Base-by-base conservation (phyloP, 2,888 invertebrate species). In the Erebia aethiops region DNA sequence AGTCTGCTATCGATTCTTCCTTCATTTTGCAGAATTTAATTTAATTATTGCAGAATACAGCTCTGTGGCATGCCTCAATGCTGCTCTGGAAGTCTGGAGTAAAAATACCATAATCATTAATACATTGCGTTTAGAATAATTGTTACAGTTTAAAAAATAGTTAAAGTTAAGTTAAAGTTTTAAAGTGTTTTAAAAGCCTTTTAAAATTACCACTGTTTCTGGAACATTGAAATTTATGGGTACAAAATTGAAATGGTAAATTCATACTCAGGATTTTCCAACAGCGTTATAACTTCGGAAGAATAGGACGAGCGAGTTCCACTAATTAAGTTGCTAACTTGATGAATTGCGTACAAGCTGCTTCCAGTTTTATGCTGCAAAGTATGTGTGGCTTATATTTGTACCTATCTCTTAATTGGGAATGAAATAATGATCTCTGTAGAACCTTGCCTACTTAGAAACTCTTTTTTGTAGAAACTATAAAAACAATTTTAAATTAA, bases 301-400 rank as follows among this genome's bases (percentile, higher is more conserved):
- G 64, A 64, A 64, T 18, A 64, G 52, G 52, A 64, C n/a, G 64
- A 66, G 64, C 9, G 54, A 54, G 43, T 56, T 66, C 21, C 46
- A 57, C 66, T 66, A 66, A 66, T 66, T 66, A 66, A 66, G 66
- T 66, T 66, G 56, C 21, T 57, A 66, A 57, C 66, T 56, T 56
- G 66, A 66, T 57, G 43, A 66, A 66, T 66, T 64, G 56, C 66
- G 66, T 66, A 56, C 66, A 66, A 56, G 41, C 66, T 66, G 56
- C 56, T 43, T 21, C 43, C 5, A 54, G 43, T 56, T 57, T 56
- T 57, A 58, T 58, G 10, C 41, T 46, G 52, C 58, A n/a, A 46
- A 57, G n/a, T 49, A 14, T 43, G 49, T 46, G 21, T n/a, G 52
- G 18, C 56, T 43, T 35, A 64, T 41, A 56, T 16, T 64, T 35